These are phyloP conservation scores for Eriosoma lanigerum DNA, from an alignment of 1,140 invertebrate species.

Conservation along the genomic window DNA sequence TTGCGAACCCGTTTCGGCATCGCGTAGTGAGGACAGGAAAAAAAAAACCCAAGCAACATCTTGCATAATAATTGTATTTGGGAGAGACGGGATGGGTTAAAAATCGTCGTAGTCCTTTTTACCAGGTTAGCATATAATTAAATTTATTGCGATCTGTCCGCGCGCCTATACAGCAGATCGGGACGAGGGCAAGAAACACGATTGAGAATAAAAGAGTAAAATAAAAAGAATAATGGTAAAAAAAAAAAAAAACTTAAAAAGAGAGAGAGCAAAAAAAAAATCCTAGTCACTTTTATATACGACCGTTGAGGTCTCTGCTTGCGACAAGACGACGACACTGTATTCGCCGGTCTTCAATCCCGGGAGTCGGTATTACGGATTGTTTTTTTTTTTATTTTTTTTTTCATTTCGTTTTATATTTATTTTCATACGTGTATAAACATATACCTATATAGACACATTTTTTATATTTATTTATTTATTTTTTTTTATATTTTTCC, in stretches of 20 bases:
- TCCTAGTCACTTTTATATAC: conserved; percentile 49
- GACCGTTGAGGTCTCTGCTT: conserved; percentile 29
- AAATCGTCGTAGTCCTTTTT: conserved; percentile 17
- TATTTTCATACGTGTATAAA: conserved; percentile 5
- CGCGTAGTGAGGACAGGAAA: background rate
- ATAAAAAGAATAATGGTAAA: background rate
- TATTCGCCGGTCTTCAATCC: conserved; percentile 46
- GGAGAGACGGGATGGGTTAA: conserved; percentile 15
- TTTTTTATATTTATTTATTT: too few relatives aligned
- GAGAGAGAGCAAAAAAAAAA: conserved; percentile 18
- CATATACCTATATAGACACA: background rate
- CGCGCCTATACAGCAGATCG: background rate
- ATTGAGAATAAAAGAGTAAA: background rate
- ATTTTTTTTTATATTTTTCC: background rate
- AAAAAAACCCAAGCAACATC: conserved; percentile 9
- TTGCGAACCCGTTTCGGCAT: conserved; percentile 45
- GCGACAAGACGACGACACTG: conserved; percentile 8
- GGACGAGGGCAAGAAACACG: background rate
- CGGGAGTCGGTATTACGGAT: conserved; percentile 41
- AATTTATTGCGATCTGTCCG: conserved; percentile 48
- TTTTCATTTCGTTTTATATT: conserved; percentile 36
- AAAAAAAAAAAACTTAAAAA: conserved; percentile 1
- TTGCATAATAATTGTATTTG: conserved; percentile 47
- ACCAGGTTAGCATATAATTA: conserved; percentile 37
- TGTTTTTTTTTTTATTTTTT: conserved; percentile 22